A percentile compares a stretch with the other conserved stretches of the same genome.
Evolutionary conservation across 2,888 invertebrate genomes (phyloP).

Genomic region (Dastarcus helophoroides): DNA sequence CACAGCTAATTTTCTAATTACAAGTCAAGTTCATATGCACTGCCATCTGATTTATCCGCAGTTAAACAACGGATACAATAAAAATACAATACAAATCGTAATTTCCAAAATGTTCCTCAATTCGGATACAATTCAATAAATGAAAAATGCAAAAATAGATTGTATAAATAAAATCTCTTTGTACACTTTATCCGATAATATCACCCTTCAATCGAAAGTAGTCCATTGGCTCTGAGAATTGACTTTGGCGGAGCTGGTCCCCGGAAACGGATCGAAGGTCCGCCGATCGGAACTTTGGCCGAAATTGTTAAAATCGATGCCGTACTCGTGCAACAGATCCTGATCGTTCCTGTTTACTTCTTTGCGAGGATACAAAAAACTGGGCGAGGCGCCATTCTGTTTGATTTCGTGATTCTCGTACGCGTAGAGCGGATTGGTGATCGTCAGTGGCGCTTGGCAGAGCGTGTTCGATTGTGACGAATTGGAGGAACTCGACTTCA

Average conservation of each 20-base stretch:
- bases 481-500: slow-evolving; percentile 37
- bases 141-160: slow-evolving; percentile 1
- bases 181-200: neutral
- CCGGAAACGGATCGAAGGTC: slow-evolving; percentile 32
- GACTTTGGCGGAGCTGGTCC: slow-evolving; percentile 31
- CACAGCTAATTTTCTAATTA: slow-evolving; percentile 28
- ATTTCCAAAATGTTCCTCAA: neutral
- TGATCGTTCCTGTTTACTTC: slow-evolving; percentile 41
- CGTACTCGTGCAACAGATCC: slow-evolving; percentile 62
- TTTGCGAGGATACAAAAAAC: slow-evolving; percentile 26
- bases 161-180: neutral
- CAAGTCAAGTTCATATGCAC: neutral
- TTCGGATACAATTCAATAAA: neutral
- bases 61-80: neutral
- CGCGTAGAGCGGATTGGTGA: slow-evolving; percentile 41
- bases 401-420: slow-evolving; percentile 32
- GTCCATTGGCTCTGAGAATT: slow-evolving; percentile 47
- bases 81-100: too few relatives aligned
- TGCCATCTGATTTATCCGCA: neutral
- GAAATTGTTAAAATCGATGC: slow-evolving; percentile 52
- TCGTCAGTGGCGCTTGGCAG: slow-evolving; percentile 38
- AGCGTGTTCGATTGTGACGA: slow-evolving; percentile 37
- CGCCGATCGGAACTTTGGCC: slow-evolving; percentile 30
- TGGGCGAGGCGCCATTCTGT: slow-evolving; percentile 40
- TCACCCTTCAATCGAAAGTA: slow-evolving; percentile 41